These are phyloP conservation scores for Drosophila punjabiensis DNA, from an alignment of 1,140 invertebrate species.

Conservation along the genomic window DNA sequence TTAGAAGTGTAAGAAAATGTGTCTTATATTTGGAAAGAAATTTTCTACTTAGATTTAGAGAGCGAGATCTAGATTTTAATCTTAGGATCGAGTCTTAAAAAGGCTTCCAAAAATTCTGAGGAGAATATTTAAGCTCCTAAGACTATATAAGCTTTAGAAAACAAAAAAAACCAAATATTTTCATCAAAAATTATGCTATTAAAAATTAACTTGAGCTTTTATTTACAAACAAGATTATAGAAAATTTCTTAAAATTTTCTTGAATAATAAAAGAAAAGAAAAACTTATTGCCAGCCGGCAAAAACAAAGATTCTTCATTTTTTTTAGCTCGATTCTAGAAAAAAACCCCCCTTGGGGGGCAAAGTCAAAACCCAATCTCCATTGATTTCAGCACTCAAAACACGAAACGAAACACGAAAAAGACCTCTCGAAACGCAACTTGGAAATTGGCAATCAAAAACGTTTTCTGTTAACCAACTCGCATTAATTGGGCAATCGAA, in stretches of 20 bases:
- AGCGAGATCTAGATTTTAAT: too few relatives aligned
- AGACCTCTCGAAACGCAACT: constrained; percentile 47
- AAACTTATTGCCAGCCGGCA: neutral
- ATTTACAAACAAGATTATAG: neutral
- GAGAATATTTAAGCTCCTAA: neutral
- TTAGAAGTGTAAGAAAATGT: neutral
- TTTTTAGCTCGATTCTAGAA: neutral
- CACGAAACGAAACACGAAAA: constrained; percentile 26
- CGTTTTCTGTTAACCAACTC: constrained; percentile 48
- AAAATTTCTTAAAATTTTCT: neutral
- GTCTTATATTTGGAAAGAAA: too few relatives aligned
- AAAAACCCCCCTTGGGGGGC: neutral
- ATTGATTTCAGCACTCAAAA: constrained; percentile 34
- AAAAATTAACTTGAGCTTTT: too few relatives aligned
- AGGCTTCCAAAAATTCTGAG: neutral
- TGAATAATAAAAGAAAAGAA: too few relatives aligned
- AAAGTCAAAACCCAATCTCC: neutral
- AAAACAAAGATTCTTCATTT: neutral
- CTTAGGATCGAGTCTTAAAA: neutral
- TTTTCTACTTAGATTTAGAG: too few relatives aligned
- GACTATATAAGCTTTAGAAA: neutral
- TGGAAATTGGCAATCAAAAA: constrained; percentile 56
- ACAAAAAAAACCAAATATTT: neutral
- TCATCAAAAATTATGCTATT: neutral
- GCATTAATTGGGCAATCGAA: constrained; percentile 51